phyloP scores from a whole-genome alignment of 2,888 invertebrate genomes.

The Phengaris arion region DNA sequence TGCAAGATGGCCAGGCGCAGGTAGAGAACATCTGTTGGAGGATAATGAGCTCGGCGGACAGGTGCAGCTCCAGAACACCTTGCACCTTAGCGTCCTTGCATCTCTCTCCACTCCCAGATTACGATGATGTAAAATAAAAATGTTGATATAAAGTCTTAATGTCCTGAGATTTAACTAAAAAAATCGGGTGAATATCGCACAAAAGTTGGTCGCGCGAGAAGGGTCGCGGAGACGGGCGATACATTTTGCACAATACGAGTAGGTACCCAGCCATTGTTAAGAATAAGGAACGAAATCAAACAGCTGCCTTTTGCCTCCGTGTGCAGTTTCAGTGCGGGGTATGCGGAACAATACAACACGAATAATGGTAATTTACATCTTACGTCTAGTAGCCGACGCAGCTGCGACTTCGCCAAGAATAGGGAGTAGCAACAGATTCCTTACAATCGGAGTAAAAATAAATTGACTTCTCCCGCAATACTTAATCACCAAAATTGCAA shows the following conservation, averaged over 20 bases:
- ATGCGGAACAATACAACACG: constrained; percentile 59
- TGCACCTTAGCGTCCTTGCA: constrained; percentile 60
- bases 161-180: not conserved
- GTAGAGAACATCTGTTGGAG: constrained; percentile 72
- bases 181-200: constrained; percentile 19
- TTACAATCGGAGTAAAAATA: constrained; percentile 26
- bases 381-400: constrained; percentile 70
- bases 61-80: constrained; percentile 67
- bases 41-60: constrained; percentile 67
- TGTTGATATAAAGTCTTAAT: not conserved
- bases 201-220: constrained; percentile 38
- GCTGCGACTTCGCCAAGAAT: constrained; percentile 66
- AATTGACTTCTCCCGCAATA: constrained; percentile 17
- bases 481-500: not conserved
- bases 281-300: constrained; percentile 68
- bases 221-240: constrained; percentile 59
- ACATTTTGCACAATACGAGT: constrained; percentile 73
- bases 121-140: not conserved
- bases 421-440: not conserved
- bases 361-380: constrained; percentile 79
- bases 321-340: constrained; percentile 69
- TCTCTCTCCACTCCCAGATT: constrained; percentile 33
- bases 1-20: constrained; percentile 45
- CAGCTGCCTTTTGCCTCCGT: constrained; percentile 77
- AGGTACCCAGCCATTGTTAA: constrained; percentile 54